These are phyloP conservation scores for Drosophila subsilvestris DNA, from an alignment of 2,888 invertebrate genomes.

Conservation along the genomic window DNA sequence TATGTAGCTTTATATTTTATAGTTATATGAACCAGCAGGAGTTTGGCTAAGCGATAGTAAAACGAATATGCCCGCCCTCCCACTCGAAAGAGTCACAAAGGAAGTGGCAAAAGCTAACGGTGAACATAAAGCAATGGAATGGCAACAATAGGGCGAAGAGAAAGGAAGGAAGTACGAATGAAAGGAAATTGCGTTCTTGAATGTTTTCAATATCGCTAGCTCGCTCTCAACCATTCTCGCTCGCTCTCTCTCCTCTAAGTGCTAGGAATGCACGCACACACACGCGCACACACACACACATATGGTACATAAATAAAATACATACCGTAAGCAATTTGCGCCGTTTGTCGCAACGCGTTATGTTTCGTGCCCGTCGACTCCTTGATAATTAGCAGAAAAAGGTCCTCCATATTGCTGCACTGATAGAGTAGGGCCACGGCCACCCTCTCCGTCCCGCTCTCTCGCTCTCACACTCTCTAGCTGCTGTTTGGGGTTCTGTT, in stretches of 20 bases:
- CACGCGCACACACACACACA: slow-evolving; percentile 1
- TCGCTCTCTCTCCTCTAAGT: neutral
- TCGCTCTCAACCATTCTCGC: slow-evolving; percentile 17
- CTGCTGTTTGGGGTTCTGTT: neutral
- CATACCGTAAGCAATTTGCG: slow-evolving; percentile 94
- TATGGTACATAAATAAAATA: slow-evolving; percentile 15
- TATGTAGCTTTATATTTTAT: too few relatives aligned
- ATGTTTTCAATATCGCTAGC: slow-evolving; percentile 46
- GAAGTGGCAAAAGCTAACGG: slow-evolving; percentile 50
- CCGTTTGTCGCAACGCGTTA: slow-evolving; percentile 90
- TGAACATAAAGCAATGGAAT: slow-evolving; percentile 37
- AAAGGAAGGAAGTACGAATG: slow-evolving; percentile 27
- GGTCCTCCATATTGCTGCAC: slow-evolving; percentile 90
- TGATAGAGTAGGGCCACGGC: neutral
- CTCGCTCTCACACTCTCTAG: slow-evolving; percentile 1
- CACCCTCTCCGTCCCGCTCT: slow-evolving; percentile 3
- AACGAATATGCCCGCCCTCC: neutral
- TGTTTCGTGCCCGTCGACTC: slow-evolving; percentile 92
- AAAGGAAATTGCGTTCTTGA: slow-evolving; percentile 64
- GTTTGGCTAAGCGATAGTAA: neutral
- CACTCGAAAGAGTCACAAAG: slow-evolving; percentile 34
- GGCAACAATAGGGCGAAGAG: slow-evolving; percentile 27
- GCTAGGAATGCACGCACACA: slow-evolving; percentile 5
- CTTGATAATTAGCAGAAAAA: slow-evolving; percentile 92
- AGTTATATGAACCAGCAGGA: too few relatives aligned